A percentile compares a stretch with the other conserved stretches of the same genome.
Conservation (phyloP, 2,797 vertebrate species). For the Peromyscus melanophrys region DNA sequence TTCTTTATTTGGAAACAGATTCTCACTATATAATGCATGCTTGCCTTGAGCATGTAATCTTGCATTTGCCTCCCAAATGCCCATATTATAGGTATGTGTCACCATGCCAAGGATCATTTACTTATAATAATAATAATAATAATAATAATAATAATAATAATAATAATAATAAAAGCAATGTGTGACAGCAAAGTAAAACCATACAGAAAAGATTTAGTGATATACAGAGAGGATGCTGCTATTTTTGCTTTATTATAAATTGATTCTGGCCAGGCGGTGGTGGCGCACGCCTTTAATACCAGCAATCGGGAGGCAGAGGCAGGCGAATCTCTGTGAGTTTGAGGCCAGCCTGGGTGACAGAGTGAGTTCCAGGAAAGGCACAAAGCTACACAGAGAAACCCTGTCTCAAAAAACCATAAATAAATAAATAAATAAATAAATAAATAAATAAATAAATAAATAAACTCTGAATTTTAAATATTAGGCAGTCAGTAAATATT, state of each 20-base stretch:
- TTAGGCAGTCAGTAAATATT: neutral
- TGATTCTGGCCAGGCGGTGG: neutral
- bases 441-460: too few species aligned
- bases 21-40: neutral
- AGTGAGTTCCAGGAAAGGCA: too few species aligned
- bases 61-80: neutral
- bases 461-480: neutral
- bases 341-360: too few species aligned
- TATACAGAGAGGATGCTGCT: neutral
- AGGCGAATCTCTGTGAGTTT: too few species aligned
- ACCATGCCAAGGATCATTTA: neutral
- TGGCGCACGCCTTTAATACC: too few species aligned
- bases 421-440: too few species aligned
- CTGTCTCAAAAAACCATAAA: too few species aligned
- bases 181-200: neutral
- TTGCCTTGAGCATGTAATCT: neutral
- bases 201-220: neutral
- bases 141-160: neutral
- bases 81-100: neutral
- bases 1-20: neutral
- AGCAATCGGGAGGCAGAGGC: too few species aligned
- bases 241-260: slow-evolving; percentile 53
- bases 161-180: neutral
- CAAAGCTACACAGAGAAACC: too few species aligned
- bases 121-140: slow-evolving; percentile 19